Evolutionary conservation across 1,140 invertebrate genomes (phyloP).

Genomic region (Musca vetustissima): DNA sequence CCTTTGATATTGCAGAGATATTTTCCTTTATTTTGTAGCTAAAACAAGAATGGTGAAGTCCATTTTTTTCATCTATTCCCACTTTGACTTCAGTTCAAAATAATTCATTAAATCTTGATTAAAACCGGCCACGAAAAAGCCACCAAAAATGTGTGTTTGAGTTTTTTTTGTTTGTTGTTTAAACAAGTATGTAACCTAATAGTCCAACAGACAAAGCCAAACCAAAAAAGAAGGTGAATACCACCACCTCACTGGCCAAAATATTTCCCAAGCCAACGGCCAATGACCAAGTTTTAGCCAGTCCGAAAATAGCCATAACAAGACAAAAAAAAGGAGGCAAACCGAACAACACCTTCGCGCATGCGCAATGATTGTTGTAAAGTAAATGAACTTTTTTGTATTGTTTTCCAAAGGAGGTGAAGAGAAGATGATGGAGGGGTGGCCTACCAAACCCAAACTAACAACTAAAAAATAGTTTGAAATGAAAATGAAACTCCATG

Average conservation of each 20-base stretch:
- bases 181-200: background rate
- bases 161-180: background rate
- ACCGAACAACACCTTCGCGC: constrained; percentile 15
- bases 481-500: no score
- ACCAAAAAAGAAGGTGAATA: constrained; percentile 19
- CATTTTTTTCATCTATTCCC: background rate
- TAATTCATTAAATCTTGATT: constrained; percentile 25
- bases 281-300: no score
- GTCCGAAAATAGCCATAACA: no score
- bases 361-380: constrained; percentile 20
- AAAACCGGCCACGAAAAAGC: constrained; percentile 21
- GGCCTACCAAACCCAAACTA: no score
- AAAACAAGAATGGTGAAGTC: background rate
- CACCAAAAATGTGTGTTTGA: background rate
- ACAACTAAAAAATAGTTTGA: no score
- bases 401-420: no score
- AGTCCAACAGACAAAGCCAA: constrained; percentile 4
- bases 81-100: background rate
- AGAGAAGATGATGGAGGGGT: no score
- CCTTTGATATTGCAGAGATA: no score
- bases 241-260: constrained; percentile 11
- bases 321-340: background rate
- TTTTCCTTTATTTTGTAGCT: background rate
- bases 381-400: constrained; percentile 20
- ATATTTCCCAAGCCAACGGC: constrained; percentile 3